Conservation (phyloP, 2,113 vertebrate genomes). For the Campylomormyrus tamandua region DNA sequence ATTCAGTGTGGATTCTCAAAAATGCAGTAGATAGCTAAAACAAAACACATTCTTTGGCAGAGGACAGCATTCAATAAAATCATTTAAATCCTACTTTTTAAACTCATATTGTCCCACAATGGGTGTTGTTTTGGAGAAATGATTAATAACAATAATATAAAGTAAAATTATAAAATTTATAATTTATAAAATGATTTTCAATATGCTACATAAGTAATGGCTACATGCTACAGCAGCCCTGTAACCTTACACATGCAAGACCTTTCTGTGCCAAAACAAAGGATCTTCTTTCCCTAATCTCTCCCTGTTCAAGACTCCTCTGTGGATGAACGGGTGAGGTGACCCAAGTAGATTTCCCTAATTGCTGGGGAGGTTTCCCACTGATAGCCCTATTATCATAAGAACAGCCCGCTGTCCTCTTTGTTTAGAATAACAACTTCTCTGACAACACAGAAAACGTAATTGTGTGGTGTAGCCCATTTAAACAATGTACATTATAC, state of each 20-base stretch:
- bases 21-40: not conserved
- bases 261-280: not conserved
- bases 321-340: not conserved
- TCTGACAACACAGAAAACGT: constrained; percentile 21
- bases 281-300: not conserved
- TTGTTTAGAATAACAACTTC: constrained; percentile 12
- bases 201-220: not conserved
- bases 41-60: not conserved
- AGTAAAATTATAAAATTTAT: not conserved
- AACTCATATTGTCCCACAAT: not conserved
- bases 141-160: not conserved
- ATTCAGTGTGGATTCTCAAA: not conserved
- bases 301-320: not conserved
- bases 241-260: not conserved
- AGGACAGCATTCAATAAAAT: not conserved
- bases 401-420: constrained; percentile 17
- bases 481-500: not conserved
- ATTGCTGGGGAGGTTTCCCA: constrained; percentile 26
- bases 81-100: not conserved
- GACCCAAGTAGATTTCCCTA: constrained; percentile 14
- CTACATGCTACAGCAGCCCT: not conserved
- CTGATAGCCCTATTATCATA: constrained; percentile 23
- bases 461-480: constrained; percentile 2
- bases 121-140: not conserved
- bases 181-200: not conserved